Percentiles rank a stretch among this genome's conserved stretches.
phyloP scores from a whole-genome alignment of 1,140 invertebrate genomes.

The Drosophila aff. region DNA sequence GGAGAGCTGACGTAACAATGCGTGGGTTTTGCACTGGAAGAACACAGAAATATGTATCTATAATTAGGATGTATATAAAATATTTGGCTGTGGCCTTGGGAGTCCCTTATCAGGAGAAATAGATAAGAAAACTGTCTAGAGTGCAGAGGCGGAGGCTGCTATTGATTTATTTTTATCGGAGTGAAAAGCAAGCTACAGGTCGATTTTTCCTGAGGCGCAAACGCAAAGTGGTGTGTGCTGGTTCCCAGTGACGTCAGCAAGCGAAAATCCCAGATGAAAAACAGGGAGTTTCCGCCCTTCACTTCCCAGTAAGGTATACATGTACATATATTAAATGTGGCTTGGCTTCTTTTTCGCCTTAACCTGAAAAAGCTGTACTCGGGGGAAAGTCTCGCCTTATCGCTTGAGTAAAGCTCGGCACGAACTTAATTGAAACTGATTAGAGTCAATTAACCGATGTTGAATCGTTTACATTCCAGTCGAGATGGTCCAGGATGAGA shows the following conservation, averaged over 20 bases:
- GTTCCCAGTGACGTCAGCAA: constrained; percentile 32
- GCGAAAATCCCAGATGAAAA: constrained; percentile 8
- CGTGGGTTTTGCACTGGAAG: constrained; percentile 25
- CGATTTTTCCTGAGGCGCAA: constrained; percentile 13
- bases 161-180: constrained; percentile 24
- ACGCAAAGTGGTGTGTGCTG: not conserved
- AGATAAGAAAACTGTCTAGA: constrained; percentile 15
- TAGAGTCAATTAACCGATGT: constrained; percentile 48
- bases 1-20: constrained; percentile 62
- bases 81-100: not conserved
- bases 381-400: constrained; percentile 21
- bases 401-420: constrained; percentile 15
- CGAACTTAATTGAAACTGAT: constrained; percentile 64
- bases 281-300: constrained; percentile 6
- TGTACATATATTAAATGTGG: not conserved
- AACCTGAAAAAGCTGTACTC: constrained; percentile 32
- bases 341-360: constrained; percentile 24
- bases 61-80: not conserved
- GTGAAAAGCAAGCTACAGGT: constrained; percentile 19
- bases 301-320: not conserved
- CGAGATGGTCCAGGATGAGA: constrained; percentile 79
- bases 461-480: constrained; percentile 29
- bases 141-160: not conserved
- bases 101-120: constrained; percentile 19
- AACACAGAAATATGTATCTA: constrained; percentile 20